phyloP scores from a whole-genome alignment of 35 echinoderm and acorn worm genomes.

The Nesometra sesokonis region DNA sequence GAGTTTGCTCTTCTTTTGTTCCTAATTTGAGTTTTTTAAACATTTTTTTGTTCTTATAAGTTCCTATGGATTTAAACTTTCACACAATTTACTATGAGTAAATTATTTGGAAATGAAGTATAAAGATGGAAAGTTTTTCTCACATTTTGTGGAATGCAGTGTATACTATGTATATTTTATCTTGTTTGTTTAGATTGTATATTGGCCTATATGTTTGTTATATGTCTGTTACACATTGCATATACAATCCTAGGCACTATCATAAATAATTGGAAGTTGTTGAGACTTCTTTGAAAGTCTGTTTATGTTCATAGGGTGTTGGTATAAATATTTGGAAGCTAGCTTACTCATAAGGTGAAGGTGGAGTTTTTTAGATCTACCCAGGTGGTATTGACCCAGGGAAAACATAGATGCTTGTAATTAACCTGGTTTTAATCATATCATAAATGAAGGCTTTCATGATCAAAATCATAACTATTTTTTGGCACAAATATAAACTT shows the following conservation, averaged over 20 bases:
- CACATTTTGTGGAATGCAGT: neutral
- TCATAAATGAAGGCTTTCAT: too few species aligned
- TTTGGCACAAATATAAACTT: too few species aligned
- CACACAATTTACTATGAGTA: too few species aligned
- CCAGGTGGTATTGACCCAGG: neutral
- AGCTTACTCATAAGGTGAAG: neutral
- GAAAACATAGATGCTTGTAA: neutral
- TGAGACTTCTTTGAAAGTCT: neutral
- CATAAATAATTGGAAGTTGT: neutral
- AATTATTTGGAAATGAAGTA: too few species aligned
- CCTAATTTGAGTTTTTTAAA: too few species aligned
- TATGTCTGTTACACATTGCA: neutral
- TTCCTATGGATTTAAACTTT: too few species aligned
- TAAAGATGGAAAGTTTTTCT: neutral
- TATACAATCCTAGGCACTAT: neutral
- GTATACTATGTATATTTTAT: neutral
- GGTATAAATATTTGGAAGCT: neutral
- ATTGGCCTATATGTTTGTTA: neutral
- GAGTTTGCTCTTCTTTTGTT: too few species aligned
- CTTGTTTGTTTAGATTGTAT: neutral
- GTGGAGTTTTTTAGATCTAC: neutral
- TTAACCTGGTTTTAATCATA: neutral
- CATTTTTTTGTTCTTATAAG: too few species aligned
- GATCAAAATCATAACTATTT: too few species aligned
- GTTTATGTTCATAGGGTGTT: neutral